Evolutionary conservation across 2,888 invertebrate genomes (phyloP).

Genomic region (Uropetala carovei): DNA sequence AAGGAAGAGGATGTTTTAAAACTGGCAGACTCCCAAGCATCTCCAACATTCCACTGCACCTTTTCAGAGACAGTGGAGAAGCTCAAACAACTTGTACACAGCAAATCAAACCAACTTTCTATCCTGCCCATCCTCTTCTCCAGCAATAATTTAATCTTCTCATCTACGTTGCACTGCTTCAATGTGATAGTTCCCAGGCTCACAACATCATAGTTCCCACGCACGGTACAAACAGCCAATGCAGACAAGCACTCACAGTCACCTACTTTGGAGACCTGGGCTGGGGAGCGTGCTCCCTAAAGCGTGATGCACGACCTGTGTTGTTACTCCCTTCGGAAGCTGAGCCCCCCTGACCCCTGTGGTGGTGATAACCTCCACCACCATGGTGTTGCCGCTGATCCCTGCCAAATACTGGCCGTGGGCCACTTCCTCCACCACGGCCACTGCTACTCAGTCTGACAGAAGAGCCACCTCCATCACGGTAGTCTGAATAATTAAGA

Average conservation of each 20-base stretch:
- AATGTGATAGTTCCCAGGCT: constrained; percentile 38
- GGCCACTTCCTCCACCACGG: constrained; percentile 59
- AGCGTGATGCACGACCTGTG: constrained; percentile 56
- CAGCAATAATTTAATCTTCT: constrained; percentile 43
- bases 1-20: constrained; percentile 56
- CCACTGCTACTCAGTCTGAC: constrained; percentile 62
- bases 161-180: constrained; percentile 30
- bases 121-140: constrained; percentile 58
- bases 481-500: constrained; percentile 46
- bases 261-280: constrained; percentile 57
- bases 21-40: constrained; percentile 16
- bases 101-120: constrained; percentile 45
- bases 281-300: constrained; percentile 57
- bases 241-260: constrained; percentile 32
- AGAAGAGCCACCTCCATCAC: constrained; percentile 59
- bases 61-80: constrained; percentile 36
- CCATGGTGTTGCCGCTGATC: constrained; percentile 62
- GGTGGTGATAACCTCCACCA: constrained; percentile 57
- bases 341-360: constrained; percentile 52
- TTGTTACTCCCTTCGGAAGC: constrained; percentile 41
- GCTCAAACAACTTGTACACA: constrained; percentile 43
- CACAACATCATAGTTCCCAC: constrained; percentile 40
- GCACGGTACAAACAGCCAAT: constrained; percentile 42
- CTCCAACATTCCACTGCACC: background rate
- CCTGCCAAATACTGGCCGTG: constrained; percentile 59